These are phyloP conservation scores for Brachystomella parvula DNA, from an alignment of 1,140 invertebrate genomes.

Conservation along the genomic window DNA sequence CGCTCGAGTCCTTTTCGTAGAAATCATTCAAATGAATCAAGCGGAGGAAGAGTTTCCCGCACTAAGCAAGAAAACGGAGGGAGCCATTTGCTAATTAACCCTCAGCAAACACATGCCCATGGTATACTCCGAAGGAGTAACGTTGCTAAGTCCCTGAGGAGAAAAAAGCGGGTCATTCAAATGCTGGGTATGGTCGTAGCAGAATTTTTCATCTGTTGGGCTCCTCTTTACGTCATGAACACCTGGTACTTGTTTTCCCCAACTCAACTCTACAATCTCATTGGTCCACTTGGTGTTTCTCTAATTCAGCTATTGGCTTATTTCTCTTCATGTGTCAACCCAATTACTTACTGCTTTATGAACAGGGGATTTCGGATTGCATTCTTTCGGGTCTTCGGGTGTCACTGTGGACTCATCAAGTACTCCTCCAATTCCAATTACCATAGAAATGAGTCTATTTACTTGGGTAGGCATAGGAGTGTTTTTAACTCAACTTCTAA, in stretches of 20 bases:
- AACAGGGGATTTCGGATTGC: conserved; percentile 77
- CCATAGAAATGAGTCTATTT: too few species aligned
- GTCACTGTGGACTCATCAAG: conserved; percentile 36
- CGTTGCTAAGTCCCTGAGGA: conserved; percentile 18
- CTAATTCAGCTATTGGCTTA: conserved; percentile 76
- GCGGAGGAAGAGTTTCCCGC: too few species aligned
- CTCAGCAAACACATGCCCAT: too few species aligned
- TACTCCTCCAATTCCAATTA: background rate
- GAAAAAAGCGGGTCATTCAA: conserved; percentile 34
- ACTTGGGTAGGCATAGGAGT: too few species aligned
- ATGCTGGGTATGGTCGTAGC: conserved; percentile 47
- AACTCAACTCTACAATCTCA: conserved; percentile 53
- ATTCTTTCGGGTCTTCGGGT: conserved; percentile 64
- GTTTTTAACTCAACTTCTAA: too few species aligned
- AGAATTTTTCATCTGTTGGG: conserved; percentile 90
- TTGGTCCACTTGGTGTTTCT: conserved; percentile 64
- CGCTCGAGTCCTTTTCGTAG: too few species aligned
- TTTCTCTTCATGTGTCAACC: conserved; percentile 79
- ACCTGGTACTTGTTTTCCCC: conserved; percentile 69
- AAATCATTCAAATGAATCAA: too few species aligned
- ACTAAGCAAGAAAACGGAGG: too few species aligned
- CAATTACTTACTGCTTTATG: too few species aligned
- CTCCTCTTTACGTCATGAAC: conserved; percentile 76
- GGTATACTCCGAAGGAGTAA: conserved; percentile 26
- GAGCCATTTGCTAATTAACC: too few species aligned